Evolutionary conservation across 2,113 vertebrate genomes (phyloP), one percentile per base, ranked within the genome.

Genomic region (Oreochromis niloticus): DNA sequence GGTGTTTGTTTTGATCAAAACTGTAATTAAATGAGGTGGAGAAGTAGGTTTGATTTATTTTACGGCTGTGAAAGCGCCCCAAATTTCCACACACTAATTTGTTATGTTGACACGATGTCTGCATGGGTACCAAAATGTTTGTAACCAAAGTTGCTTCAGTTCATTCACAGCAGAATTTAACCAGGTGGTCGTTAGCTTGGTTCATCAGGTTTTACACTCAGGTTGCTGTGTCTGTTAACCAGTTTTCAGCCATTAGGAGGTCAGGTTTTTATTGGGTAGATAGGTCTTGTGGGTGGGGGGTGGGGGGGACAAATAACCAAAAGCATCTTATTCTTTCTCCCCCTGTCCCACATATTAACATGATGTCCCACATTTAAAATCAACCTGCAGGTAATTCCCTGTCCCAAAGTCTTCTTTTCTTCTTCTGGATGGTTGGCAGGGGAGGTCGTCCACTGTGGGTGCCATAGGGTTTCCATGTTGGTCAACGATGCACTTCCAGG

Each of bases 171-270:
- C 61, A 66, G 34, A 39, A 39, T 39, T 66, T 39, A 0, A 66
- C 61, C 19, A 55, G 75, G 61, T 36, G 9, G 17, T 52, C 7
- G 1, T 10, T 55, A 68, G 19, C 6, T n/a, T 66, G 17, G 17
- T 66, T 0, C 4, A 0, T 13, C 34, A 66, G 61, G 3, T 39
- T 66, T 13, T 7, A 22, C 34, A 36, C 34, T 66, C 61, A 7
- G 61, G 32, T 66, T 36, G 61, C 61, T 19, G 17, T 66, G 17
- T 39, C 2, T n/a, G 17, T 12, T 12, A n/a, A 68, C 4, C 61
- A 68, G 19, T 68, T 39, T 66, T 66, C 19, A 39, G 61, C 61
- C 1, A 12, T 0, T 12, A 27, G 0, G 17, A 66, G 2, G 22
- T 46, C 22, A 46, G 30, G 5, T 0, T 32, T 61, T 61, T 32